These are phyloP conservation scores for Oreochromis aureus DNA, from an alignment of 2,113 vertebrate genomes.

Conservation along the genomic window DNA sequence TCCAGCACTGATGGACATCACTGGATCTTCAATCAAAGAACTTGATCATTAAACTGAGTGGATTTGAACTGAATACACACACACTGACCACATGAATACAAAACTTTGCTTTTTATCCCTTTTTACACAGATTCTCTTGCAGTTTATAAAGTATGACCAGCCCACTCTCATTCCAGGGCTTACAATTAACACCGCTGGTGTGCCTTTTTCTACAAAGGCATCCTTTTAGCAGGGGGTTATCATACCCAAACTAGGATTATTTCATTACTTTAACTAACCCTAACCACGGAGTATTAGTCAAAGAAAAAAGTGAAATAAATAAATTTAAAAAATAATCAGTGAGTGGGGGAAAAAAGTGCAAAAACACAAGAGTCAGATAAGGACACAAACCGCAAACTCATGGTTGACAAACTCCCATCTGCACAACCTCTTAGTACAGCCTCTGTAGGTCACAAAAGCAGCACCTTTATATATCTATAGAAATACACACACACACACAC, in stretches of 20 bases:
- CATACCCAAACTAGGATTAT: neutral
- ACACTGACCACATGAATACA: neutral
- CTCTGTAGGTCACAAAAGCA: neutral
- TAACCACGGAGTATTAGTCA: rapidly evolving
- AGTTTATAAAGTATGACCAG: neutral
- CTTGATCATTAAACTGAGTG: neutral
- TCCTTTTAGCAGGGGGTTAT: neutral
- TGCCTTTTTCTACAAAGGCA: neutral
- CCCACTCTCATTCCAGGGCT: neutral
- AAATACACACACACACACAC: neutral
- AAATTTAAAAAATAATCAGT: neutral
- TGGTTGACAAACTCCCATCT: neutral
- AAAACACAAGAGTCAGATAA: neutral
- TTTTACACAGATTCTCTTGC: neutral
- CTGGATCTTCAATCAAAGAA: neutral
- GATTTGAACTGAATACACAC: neutral
- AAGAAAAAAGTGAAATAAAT: neutral
- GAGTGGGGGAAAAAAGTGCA: rapidly evolving
- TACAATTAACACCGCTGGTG: neutral
- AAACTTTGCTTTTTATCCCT: neutral
- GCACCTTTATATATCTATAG: neutral
- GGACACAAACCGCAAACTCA: neutral
- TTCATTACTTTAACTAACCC: neutral
- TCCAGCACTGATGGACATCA: neutral
- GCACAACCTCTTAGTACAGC: neutral